Percentiles rank a stretch among this genome's conserved stretches.
Evolutionary conservation across 2,113 vertebrate genomes (phyloP).

Genomic region (Choloepus hoffmanni): DNA sequence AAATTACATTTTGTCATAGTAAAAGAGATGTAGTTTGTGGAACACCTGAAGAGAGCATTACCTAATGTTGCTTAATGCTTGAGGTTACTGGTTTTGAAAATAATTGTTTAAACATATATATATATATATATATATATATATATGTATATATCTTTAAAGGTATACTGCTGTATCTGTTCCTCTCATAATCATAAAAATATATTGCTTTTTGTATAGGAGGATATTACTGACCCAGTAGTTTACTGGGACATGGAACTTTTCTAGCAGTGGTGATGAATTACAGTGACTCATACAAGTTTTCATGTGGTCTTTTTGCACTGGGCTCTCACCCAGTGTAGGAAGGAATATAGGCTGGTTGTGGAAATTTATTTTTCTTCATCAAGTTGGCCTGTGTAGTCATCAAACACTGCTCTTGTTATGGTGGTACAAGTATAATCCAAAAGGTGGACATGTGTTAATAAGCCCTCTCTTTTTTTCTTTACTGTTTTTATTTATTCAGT

Average conservation of each 20-base stretch:
- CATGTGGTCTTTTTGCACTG: not conserved
- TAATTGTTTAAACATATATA: not conserved
- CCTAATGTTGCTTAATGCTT: not conserved
- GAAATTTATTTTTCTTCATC: not conserved
- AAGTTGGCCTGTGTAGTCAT: not conserved
- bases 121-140: not conserved
- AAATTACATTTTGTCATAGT: not conserved
- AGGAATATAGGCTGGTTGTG: not conserved
- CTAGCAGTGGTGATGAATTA: not conserved
- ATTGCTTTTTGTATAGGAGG: not conserved
- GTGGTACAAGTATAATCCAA: not conserved
- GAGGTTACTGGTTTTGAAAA: conserved; percentile 17
- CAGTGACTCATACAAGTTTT: not conserved
- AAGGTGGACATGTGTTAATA: not conserved
- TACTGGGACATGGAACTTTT: not conserved
- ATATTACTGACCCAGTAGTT: not conserved
- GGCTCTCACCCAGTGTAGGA: not conserved
- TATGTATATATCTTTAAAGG: not conserved
- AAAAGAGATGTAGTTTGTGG: conserved; percentile 36
- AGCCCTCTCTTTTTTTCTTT: not conserved
- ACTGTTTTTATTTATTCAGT: not conserved
- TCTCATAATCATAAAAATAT: conserved; percentile 27
- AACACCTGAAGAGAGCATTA: not conserved
- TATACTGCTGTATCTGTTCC: not conserved
- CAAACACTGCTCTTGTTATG: not conserved